phyloP scores from a whole-genome alignment of 2,797 vertebrate genomes.

The Schizothorax lantsangensis region DNA sequence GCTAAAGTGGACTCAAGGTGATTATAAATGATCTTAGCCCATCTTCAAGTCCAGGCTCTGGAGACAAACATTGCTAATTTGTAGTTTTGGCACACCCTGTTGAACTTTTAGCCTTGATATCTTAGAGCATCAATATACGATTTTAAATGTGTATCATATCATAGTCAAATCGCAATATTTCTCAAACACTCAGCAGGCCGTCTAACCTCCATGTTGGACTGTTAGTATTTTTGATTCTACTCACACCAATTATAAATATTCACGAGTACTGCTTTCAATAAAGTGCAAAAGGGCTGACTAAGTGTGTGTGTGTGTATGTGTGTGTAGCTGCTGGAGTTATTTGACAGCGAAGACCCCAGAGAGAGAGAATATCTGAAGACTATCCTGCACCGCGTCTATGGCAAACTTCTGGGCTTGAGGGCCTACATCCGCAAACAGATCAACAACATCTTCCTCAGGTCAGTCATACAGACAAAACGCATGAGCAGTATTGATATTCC shows the following conservation, averaged over 20 bases:
- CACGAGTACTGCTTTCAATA: slow-evolving; percentile 24
- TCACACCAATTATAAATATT: slow-evolving; percentile 16
- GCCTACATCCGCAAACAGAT: slow-evolving; percentile 95
- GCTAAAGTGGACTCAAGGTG: background rate
- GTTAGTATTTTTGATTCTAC: background rate
- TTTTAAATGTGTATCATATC: background rate
- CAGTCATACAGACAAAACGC: background rate
- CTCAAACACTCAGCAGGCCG: background rate
- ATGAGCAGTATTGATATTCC: slow-evolving; percentile 28
- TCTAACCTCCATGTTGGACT: background rate
- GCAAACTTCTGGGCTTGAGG: slow-evolving; percentile 91
- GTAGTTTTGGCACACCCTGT: background rate
- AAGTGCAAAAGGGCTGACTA: slow-evolving; percentile 17
- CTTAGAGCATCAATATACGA: background rate
- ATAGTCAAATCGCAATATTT: background rate
- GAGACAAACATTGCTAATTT: background rate
- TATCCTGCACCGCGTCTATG: slow-evolving; percentile 92
- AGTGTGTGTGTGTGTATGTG: slow-evolving; percentile 30
- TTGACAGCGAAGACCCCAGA: slow-evolving; percentile 92
- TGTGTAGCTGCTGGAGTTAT: slow-evolving; percentile 86
- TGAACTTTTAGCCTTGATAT: background rate
- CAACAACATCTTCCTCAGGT: slow-evolving; percentile 96
- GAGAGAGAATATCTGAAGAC: slow-evolving; percentile 94
- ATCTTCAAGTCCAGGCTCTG: background rate
- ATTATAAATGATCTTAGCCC: background rate